Evolutionary conservation across 2,888 invertebrate genomes (phyloP).

Genomic region (Nephrotoma flavescens): DNA sequence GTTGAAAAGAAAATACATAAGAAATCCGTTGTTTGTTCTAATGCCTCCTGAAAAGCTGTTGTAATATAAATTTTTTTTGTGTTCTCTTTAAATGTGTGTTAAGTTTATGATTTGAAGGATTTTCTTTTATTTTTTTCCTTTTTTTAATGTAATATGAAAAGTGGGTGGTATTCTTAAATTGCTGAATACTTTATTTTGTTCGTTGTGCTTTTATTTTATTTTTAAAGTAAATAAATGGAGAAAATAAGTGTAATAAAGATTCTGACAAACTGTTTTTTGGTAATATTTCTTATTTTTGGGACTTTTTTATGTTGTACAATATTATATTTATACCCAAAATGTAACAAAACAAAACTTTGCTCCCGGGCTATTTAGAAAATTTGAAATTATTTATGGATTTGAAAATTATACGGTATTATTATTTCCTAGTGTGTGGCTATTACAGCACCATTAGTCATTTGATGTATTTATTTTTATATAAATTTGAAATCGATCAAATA

Average conservation of each 20-base stretch:
- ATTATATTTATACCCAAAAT: neutral
- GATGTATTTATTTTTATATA: neutral
- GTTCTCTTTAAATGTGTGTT: neutral
- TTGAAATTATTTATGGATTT: neutral
- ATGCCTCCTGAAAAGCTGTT: neutral
- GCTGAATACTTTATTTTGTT: neutral
- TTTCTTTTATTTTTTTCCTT: neutral
- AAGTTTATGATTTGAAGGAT: neutral
- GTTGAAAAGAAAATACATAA: neutral
- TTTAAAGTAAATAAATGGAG: neutral
- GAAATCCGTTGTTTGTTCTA: neutral
- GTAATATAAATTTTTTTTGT: neutral
- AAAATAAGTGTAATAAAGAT: neutral
- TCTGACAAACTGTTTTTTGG: neutral
- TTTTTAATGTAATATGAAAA: neutral
- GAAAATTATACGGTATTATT: neutral
- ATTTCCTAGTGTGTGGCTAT: neutral
- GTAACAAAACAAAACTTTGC: neutral
- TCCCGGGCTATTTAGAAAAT: neutral
- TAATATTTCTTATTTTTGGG: neutral
- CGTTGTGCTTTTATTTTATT: neutral
- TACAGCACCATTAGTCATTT: neutral
- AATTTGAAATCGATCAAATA: no score
- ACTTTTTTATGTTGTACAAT: neutral
- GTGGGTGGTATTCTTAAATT: neutral